A percentile compares a stretch with the other conserved stretches of the same genome.
Conservation (phyloP, 2,888 invertebrate species). For the Protophormia terraenovae region DNA sequence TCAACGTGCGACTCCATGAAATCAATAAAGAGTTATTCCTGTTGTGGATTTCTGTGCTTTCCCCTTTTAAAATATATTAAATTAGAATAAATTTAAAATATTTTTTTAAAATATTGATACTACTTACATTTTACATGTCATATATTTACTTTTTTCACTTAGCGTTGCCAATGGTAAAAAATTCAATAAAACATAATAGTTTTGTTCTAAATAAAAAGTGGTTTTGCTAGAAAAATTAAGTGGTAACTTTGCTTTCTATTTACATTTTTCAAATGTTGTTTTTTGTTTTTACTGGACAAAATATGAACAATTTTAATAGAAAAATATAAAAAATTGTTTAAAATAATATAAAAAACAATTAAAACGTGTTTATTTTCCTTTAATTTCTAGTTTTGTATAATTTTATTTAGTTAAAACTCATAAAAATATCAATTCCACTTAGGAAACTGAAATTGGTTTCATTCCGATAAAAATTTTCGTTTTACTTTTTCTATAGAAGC, state of each 20-base stretch:
- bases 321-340: neutral
- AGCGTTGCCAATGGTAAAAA: neutral
- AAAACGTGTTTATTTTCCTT: neutral
- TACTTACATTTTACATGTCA: neutral
- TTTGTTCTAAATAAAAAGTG: neutral
- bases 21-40: neutral
- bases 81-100: neutral
- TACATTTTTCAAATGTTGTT: neutral
- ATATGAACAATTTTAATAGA: neutral
- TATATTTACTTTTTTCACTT: neutral
- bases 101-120: neutral
- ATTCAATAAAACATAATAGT: neutral
- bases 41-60: neutral
- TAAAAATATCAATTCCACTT: conserved; percentile 6
- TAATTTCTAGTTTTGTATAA: neutral
- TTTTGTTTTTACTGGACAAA: neutral
- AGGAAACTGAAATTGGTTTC: neutral
- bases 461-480: neutral
- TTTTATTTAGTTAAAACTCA: neutral
- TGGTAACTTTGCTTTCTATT: no score
- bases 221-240: neutral
- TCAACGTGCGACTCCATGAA: neutral
- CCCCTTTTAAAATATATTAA: neutral
- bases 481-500: neutral
- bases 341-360: neutral